Conservation (phyloP, 2,797 vertebrate genomes). For the Etheostoma nigrum region DNA sequence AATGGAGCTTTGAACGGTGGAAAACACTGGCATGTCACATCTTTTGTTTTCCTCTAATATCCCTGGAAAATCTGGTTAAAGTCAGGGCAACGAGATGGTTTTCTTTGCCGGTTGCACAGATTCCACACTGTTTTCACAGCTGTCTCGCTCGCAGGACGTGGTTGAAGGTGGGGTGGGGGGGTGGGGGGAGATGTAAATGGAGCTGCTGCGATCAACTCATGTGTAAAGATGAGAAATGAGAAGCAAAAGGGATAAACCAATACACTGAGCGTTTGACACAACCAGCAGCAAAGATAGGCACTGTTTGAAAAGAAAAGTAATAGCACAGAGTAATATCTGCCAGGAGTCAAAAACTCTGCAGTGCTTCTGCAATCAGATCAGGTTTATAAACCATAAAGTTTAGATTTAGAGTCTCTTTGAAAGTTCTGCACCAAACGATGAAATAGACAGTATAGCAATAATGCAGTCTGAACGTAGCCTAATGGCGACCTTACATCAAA, state of each 20-base stretch:
- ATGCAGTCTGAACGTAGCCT: too few species aligned
- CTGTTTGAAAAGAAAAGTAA: slow-evolving; percentile 58
- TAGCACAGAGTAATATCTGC: slow-evolving; percentile 7
- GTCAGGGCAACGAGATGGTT: slow-evolving; percentile 58
- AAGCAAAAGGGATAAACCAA: slow-evolving; percentile 73
- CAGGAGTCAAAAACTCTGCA: slow-evolving; percentile 32
- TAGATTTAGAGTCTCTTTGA: not conserved
- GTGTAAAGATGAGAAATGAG: slow-evolving; percentile 80
- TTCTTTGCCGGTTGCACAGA: slow-evolving; percentile 59
- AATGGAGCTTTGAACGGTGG: slow-evolving; percentile 65
- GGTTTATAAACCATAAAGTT: not conserved
- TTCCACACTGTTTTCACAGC: slow-evolving; percentile 84
- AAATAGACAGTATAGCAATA: not conserved
- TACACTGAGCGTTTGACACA: slow-evolving; percentile 59
- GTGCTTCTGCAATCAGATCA: slow-evolving; percentile 26
- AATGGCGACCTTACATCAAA: too few species aligned
- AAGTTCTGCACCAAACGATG: not conserved
- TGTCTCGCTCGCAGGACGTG: slow-evolving; percentile 76
- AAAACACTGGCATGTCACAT: slow-evolving; percentile 59
- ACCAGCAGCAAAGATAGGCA: slow-evolving; percentile 23
- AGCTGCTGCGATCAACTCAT: slow-evolving; percentile 69
- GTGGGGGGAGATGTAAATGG: not conserved
- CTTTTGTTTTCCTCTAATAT: slow-evolving; percentile 83
- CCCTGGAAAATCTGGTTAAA: slow-evolving; percentile 86
- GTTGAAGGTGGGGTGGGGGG: slow-evolving; percentile 48